Percentiles rank a stretch among this genome's conserved stretches.
Conservation (phyloP, 2,113 vertebrate genomes). For the Aepyceros melampus region DNA sequence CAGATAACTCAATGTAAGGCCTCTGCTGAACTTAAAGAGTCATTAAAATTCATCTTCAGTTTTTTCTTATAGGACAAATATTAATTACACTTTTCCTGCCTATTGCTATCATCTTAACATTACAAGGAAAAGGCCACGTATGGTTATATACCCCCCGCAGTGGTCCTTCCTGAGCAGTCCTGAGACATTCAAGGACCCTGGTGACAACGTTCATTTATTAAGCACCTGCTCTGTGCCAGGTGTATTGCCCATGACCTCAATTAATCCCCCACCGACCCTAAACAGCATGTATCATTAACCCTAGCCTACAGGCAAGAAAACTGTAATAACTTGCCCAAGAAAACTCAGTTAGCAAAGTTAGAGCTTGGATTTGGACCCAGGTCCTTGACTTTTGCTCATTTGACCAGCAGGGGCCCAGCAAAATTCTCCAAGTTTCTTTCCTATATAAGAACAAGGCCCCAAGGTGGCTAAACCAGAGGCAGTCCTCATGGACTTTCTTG, state of each 20-base stretch:
- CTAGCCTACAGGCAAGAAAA: neutral
- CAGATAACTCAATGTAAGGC: slow-evolving; percentile 34
- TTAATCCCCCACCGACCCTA: neutral
- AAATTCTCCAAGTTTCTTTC: neutral
- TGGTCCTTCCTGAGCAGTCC: neutral
- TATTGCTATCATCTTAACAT: slow-evolving; percentile 5
- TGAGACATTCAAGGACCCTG: neutral
- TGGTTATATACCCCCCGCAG: neutral
- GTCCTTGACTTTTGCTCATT: neutral
- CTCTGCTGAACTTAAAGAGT: neutral
- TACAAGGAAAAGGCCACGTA: neutral
- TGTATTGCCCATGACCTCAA: neutral
- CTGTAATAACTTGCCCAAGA: neutral
- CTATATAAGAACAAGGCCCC: neutral
- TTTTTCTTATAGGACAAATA: slow-evolving; percentile 34
- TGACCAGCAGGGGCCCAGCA: neutral
- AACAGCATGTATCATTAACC: neutral
- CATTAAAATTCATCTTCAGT: slow-evolving; percentile 42
- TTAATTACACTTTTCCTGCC: neutral
- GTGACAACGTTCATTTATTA: neutral
- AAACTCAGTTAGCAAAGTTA: neutral
- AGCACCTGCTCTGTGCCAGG: neutral
- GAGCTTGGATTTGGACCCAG: neutral
- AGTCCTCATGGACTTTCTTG: neutral
- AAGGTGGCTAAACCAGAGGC: neutral